These are phyloP conservation scores for Nemurella pictetii DNA, from an alignment of 2,888 invertebrate genomes.

Conservation along the genomic window DNA sequence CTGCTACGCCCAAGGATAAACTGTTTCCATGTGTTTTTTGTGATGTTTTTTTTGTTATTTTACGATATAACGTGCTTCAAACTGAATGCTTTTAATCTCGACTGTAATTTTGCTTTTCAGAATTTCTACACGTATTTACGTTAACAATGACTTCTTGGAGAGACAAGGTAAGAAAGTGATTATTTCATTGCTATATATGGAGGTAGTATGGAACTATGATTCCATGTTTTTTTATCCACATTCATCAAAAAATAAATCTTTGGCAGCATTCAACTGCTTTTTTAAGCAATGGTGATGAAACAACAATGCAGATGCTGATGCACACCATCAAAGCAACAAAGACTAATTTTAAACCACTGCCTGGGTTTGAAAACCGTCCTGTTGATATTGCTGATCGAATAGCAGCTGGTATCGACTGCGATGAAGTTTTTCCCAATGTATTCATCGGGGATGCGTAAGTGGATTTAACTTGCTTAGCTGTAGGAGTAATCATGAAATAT, in stretches of 20 bases:
- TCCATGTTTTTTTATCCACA: neutral
- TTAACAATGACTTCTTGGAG: slow-evolving; percentile 37
- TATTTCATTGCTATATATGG: neutral
- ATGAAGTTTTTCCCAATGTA: slow-evolving; percentile 75
- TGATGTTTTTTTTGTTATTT: too few relatives aligned
- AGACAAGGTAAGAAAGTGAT: slow-evolving; percentile 34
- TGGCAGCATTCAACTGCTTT: slow-evolving; percentile 14
- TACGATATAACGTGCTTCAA: too few relatives aligned
- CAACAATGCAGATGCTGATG: slow-evolving; percentile 32
- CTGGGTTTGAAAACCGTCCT: slow-evolving; percentile 47
- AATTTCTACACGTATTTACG: neutral
- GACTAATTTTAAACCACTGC: slow-evolving; percentile 52
- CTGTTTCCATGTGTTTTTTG: too few relatives aligned
- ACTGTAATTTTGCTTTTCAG: neutral
- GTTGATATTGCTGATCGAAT: slow-evolving; percentile 43
- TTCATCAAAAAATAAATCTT: neutral
- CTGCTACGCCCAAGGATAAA: too few relatives aligned
- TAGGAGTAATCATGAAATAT: too few relatives aligned
- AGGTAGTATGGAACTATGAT: neutral
- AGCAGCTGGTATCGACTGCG: slow-evolving; percentile 64
- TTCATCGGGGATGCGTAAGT: slow-evolving; percentile 77
- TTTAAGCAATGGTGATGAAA: slow-evolving; percentile 38
- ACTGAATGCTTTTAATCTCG: too few relatives aligned
- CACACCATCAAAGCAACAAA: slow-evolving; percentile 50
- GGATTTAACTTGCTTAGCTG: slow-evolving; percentile 20